phyloP scores from a whole-genome alignment of 1,140 invertebrate genomes.

The Fopius arisanus region DNA sequence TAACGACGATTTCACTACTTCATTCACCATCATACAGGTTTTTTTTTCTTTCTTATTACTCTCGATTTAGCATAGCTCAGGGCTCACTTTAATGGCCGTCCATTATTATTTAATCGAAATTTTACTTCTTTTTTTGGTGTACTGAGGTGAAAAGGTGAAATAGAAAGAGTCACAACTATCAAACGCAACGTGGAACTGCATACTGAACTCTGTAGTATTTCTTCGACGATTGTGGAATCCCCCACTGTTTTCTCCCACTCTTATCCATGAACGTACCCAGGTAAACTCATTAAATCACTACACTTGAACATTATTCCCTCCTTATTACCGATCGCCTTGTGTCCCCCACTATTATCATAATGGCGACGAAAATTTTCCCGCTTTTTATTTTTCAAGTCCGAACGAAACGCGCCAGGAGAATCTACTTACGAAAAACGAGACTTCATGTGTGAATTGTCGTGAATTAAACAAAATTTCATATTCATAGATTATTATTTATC shows the following conservation, averaged over 20 bases:
- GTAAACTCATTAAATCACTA: not conserved
- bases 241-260: constrained; percentile 2
- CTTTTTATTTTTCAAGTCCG: no score
- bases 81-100: no score
- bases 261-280: not conserved
- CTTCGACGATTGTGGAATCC: not conserved
- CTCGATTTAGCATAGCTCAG: no score
- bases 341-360: not conserved
- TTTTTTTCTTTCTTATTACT: no score
- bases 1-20: not conserved
- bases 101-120: not conserved
- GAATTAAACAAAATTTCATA: no score
- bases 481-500: no score
- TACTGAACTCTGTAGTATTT: not conserved
- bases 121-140: not conserved
- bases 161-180: not conserved
- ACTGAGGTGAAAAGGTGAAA: not conserved
- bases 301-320: not conserved
- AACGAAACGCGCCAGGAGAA: no score
- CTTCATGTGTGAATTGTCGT: no score
- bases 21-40: constrained; percentile 7
- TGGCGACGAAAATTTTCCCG: no score
- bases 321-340: not conserved
- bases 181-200: not conserved
- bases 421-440: no score